These are phyloP conservation scores for Rhopalosiphum nymphaeae DNA, from an alignment of 2,888 invertebrate genomes.

Conservation along the genomic window DNA sequence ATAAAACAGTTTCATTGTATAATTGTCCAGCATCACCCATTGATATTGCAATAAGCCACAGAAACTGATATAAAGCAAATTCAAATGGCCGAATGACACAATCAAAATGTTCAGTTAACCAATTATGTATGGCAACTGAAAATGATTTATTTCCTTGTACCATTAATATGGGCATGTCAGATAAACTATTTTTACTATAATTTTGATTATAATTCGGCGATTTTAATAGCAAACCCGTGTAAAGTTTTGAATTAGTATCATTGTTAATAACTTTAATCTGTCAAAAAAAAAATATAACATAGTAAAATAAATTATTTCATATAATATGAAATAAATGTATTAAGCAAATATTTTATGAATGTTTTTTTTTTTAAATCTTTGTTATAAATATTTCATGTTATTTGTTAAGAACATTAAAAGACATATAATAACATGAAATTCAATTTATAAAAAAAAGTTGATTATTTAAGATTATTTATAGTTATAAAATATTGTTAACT, in stretches of 20 bases:
- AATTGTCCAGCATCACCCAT: slow-evolving; percentile 51
- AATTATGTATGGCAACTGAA: neutral
- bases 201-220: slow-evolving; percentile 44
- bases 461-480: neutral
- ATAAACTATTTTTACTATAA: slow-evolving; percentile 45
- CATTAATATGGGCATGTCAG: slow-evolving; percentile 50
- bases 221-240: slow-evolving; percentile 47
- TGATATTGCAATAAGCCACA: slow-evolving; percentile 54
- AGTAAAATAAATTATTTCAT: neutral
- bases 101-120: slow-evolving; percentile 50
- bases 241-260: neutral
- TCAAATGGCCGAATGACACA: slow-evolving; percentile 46
- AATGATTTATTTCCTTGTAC: slow-evolving; percentile 49
- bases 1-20: slow-evolving; percentile 52
- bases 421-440: neutral
- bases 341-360: neutral
- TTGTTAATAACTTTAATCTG: slow-evolving; percentile 36
- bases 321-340: neutral
- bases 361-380: neutral
- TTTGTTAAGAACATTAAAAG: neutral
- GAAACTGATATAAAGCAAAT: slow-evolving; percentile 37
- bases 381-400: too few relatives aligned
- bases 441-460: neutral
- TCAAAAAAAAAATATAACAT: neutral
- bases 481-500: neutral